Evolutionary conservation across 1,140 invertebrate species (phyloP).

Genomic region (Trigoniulus corallinus): DNA sequence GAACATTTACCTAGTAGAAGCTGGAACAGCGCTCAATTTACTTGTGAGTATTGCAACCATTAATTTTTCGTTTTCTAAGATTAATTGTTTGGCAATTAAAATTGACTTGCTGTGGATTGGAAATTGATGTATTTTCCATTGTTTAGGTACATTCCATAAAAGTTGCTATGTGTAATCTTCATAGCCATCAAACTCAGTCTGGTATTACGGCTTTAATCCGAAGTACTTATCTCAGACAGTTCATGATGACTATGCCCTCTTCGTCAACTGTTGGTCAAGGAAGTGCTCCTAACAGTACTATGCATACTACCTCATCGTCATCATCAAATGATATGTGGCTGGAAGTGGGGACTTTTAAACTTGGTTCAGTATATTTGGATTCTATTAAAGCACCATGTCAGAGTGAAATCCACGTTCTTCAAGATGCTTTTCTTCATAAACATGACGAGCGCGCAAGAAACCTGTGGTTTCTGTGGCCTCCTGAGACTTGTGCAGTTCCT

Average conservation of each 20-base stretch:
- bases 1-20: conserved; percentile 79
- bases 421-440: conserved; percentile 48
- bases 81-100: too few species aligned
- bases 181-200: conserved; percentile 71
- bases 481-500: conserved; percentile 32
- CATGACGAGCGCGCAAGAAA: conserved; percentile 78
- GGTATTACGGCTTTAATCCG: conserved; percentile 79
- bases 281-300: too few species aligned
- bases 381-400: conserved; percentile 39
- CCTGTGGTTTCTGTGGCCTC: conserved; percentile 85
- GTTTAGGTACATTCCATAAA: conserved; percentile 60
- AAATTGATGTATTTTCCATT: too few species aligned
- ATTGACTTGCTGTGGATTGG: too few species aligned
- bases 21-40: conserved; percentile 65
- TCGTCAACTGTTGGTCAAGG: neutral
- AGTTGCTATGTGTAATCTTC: conserved; percentile 80
- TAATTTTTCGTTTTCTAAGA: neutral
- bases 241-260: neutral
- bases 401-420: conserved; percentile 20
- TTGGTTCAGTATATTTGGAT: conserved; percentile 83
- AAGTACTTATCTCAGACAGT: conserved; percentile 52
- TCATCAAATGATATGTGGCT: conserved; percentile 44
- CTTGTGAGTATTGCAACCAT: conserved; percentile 40
- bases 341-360: conserved; percentile 72
- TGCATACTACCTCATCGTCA: too few species aligned